Percentiles rank a stretch among this genome's conserved stretches.
Evolutionary conservation across 2,113 vertebrate species (phyloP).

Genomic region (Pelodiscus sinensis): DNA sequence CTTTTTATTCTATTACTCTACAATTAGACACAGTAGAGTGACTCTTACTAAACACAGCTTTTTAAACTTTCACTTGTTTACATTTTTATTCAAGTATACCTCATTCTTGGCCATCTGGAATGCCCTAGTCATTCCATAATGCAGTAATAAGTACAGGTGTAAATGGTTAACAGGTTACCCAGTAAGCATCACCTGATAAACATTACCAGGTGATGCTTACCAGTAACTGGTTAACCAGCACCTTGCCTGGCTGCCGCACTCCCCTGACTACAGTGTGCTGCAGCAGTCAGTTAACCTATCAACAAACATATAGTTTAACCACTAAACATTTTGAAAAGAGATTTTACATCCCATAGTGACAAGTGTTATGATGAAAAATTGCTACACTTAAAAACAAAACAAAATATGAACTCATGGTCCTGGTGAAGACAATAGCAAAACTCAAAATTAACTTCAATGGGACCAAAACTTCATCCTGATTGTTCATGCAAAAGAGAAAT

Average conservation of each 20-base stretch:
- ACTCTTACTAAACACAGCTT: background rate
- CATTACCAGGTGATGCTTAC: no score
- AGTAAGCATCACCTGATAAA: no score
- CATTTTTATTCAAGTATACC: background rate
- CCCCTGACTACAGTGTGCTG: no score
- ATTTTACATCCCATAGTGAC: no score
- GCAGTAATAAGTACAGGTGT: background rate
- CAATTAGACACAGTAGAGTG: background rate
- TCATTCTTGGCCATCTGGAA: background rate
- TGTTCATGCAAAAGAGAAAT: background rate
- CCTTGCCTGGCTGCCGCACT: no score
- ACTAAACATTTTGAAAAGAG: no score
- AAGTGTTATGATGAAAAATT: background rate
- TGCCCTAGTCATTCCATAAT: background rate
- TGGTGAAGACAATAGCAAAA: background rate
- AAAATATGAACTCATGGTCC: background rate
- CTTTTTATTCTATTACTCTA: background rate
- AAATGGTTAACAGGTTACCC: no score
- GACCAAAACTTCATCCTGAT: fast-evolving
- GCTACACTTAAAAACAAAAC: background rate
- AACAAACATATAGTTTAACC: no score
- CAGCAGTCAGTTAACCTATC: no score
- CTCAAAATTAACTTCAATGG: background rate
- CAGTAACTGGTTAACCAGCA: no score
- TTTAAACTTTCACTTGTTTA: background rate